Evolutionary conservation across 2,797 vertebrate genomes (phyloP).

Genomic region (Phoxinus dragarum): DNA sequence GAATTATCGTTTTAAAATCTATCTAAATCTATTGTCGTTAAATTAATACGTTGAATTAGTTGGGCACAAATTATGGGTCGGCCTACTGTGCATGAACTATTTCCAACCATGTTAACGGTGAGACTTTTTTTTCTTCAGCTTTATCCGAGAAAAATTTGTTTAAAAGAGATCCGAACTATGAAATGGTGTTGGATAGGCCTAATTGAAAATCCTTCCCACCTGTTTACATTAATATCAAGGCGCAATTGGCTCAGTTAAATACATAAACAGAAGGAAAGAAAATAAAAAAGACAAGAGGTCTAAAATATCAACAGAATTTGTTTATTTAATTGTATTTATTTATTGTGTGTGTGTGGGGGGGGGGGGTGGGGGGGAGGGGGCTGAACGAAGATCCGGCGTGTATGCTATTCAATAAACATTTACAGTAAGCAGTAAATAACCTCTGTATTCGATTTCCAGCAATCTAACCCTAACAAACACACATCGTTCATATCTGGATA

Average conservation of each 20-base stretch:
- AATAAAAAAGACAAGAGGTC: neutral
- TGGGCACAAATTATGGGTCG: neutral
- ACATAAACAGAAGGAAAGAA: neutral
- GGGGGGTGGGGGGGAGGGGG: too few relatives aligned
- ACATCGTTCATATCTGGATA: neutral
- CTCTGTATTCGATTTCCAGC: constrained; percentile 15
- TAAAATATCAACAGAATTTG: neutral
- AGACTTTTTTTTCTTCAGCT: neutral
- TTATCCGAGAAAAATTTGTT: neutral
- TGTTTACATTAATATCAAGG: neutral
- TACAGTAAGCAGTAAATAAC: constrained; percentile 22
- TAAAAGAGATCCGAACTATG: neutral
- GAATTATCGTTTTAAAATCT: neutral
- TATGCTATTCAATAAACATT: constrained; percentile 13
- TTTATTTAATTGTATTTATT: neutral
- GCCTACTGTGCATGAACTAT: neutral
- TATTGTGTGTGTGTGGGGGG: too few relatives aligned
- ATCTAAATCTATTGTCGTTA: neutral
- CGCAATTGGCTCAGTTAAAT: neutral
- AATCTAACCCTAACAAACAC: neutral
- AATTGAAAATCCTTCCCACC: neutral
- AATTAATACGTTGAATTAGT: neutral
- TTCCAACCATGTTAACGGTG: neutral
- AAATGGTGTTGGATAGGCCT: neutral
- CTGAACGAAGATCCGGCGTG: neutral